A percentile compares a stretch with the other conserved stretches of the same genome.
Evolutionary conservation across 2,113 vertebrate species (phyloP).

Genomic region (Ivindomyrus marchei): DNA sequence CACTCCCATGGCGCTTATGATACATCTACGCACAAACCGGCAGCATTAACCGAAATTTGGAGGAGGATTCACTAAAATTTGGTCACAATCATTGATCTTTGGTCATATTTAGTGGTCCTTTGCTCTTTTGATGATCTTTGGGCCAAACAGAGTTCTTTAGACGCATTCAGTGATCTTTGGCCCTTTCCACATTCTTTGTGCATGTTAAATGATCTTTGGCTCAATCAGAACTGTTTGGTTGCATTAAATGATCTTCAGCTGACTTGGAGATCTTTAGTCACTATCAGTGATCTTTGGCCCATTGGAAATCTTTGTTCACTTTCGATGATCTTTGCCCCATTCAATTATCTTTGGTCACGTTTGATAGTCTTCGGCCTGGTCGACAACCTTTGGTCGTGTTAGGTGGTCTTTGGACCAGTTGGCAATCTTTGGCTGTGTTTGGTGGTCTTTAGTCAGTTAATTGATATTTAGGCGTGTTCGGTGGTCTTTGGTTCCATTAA

Average conservation of each 20-base stretch:
- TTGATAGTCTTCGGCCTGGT: background rate
- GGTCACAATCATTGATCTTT: background rate
- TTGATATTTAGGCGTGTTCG: background rate
- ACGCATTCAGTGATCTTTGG: background rate
- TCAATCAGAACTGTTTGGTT: background rate
- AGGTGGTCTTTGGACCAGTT: background rate
- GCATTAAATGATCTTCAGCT: background rate
- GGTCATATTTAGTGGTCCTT: background rate
- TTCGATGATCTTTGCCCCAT: background rate
- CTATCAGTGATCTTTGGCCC: background rate
- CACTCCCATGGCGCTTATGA: slow-evolving; percentile 34
- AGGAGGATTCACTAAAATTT: background rate
- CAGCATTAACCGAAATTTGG: background rate
- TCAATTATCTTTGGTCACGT: background rate
- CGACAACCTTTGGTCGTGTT: background rate
- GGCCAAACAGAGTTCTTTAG: background rate
- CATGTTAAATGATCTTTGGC: background rate
- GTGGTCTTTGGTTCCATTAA: background rate
- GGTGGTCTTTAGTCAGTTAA: background rate
- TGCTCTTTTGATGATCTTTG: background rate
- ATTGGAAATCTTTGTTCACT: background rate
- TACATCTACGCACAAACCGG: background rate
- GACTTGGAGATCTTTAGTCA: background rate
- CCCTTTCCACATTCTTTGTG: background rate
- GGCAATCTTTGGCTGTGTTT: background rate